A percentile compares a stretch with the other conserved stretches of the same genome.
These are phyloP conservation scores for Polyodon spathula DNA, from an alignment of 2,113 vertebrate genomes.

Conservation along the genomic window DNA sequence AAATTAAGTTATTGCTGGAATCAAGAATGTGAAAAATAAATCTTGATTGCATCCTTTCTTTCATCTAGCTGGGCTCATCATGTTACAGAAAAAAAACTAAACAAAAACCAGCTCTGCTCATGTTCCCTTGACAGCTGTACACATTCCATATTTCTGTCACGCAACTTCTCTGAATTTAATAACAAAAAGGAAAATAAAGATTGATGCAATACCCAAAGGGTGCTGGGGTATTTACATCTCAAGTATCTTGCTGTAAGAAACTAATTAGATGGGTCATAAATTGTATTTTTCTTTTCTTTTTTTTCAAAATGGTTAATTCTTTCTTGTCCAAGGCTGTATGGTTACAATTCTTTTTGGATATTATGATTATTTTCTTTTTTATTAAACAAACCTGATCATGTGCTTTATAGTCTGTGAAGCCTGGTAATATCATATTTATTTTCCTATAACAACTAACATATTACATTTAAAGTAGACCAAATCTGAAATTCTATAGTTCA, in stretches of 20 bases:
- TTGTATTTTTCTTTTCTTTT: neutral
- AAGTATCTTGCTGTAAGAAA: neutral
- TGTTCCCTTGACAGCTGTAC: constrained; percentile 10
- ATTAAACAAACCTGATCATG: too few relatives aligned
- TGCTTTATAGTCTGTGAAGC: too few relatives aligned
- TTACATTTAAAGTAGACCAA: too few relatives aligned
- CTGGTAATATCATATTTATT: too few relatives aligned
- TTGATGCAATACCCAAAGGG: neutral
- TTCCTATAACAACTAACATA: too few relatives aligned
- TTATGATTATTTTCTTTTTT: too few relatives aligned
- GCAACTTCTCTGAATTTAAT: constrained; percentile 1
- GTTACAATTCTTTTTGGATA: too few relatives aligned
- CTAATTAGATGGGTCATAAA: neutral
- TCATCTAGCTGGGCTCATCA: neutral
- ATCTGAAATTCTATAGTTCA: too few relatives aligned
- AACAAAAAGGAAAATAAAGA: neutral
- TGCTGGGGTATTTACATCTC: neutral
- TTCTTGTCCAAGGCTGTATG: too few relatives aligned
- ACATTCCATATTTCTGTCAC: constrained; percentile 13
- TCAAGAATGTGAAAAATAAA: neutral
- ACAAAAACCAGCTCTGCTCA: neutral
- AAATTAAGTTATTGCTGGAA: too few relatives aligned
- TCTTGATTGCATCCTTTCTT: neutral
- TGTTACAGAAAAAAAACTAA: constrained; percentile 10
- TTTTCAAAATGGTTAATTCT: too few relatives aligned